phyloP scores from a whole-genome alignment of 2,888 invertebrate genomes.

The Orthosia incerta region DNA sequence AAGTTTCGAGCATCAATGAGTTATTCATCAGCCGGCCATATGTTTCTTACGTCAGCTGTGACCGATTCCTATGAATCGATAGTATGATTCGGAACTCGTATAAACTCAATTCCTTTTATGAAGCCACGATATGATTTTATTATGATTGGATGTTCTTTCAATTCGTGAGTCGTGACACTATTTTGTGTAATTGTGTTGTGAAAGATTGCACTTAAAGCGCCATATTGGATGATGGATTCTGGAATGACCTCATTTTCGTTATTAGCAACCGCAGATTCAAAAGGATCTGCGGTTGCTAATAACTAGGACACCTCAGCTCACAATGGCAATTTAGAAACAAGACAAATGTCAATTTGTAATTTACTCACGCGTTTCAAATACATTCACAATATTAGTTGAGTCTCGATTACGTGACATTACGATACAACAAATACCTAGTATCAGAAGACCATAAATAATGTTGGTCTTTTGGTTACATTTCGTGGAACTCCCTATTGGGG shows the following conservation, averaged over 20 bases:
- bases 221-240: conserved; percentile 1
- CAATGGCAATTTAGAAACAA: conserved; percentile 9
- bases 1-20: conserved; percentile 51
- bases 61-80: conserved; percentile 53
- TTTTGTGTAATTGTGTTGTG: conserved; percentile 36
- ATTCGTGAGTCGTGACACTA: conserved; percentile 35
- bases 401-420: background rate
- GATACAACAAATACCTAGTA: background rate
- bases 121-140: conserved; percentile 39
- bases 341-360: conserved; percentile 5
- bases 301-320: conserved; percentile 22
- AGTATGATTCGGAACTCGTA: conserved; percentile 40
- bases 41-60: conserved; percentile 50
- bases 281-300: background rate
- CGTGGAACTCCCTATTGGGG: too few relatives aligned
- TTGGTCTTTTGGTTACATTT: background rate
- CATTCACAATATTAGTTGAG: background rate
- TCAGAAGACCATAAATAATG: background rate
- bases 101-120: conserved; percentile 54
- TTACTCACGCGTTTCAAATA: background rate
- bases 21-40: conserved; percentile 54
- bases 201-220: conserved; percentile 28
- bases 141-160: conserved; percentile 49
- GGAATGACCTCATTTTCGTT: conserved; percentile 2
- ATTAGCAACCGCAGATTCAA: background rate